These are phyloP conservation scores for Diabrotica undecimpunctata DNA, from an alignment of 1,140 invertebrate genomes.

Conservation along the genomic window DNA sequence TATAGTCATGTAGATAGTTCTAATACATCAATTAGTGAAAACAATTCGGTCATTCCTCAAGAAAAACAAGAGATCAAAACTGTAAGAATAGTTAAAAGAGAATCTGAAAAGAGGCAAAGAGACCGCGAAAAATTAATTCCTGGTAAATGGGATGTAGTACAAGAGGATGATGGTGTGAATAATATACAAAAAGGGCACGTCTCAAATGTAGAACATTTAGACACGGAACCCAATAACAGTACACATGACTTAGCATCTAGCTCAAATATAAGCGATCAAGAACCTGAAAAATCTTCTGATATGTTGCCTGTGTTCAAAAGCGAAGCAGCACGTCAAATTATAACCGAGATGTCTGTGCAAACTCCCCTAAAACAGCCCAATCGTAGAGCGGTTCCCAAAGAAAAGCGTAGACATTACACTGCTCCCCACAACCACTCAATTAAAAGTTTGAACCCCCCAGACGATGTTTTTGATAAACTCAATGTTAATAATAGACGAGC, in stretches of 20 bases:
- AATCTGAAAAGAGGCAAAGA: constrained; percentile 78
- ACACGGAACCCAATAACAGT: constrained; percentile 22
- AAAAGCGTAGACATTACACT: constrained; percentile 82
- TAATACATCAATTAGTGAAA: constrained; percentile 40
- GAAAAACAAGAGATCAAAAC: constrained; percentile 89
- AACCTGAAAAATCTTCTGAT: constrained; percentile 37
- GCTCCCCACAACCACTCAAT: constrained; percentile 61
- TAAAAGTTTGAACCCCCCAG: constrained; percentile 39
- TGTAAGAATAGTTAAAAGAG: constrained; percentile 87
- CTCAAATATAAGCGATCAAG: constrained; percentile 33
- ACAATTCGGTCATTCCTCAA: constrained; percentile 47
- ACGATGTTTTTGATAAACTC: constrained; percentile 36
- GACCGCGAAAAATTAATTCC: constrained; percentile 57
- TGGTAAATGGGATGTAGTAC: constrained; percentile 41
- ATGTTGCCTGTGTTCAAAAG: constrained; percentile 73
- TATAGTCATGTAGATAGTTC: constrained; percentile 33
- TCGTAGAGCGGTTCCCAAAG: constrained; percentile 64
- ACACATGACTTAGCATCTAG: constrained; percentile 30
- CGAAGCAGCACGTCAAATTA: constrained; percentile 78
- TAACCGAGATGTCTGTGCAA: constrained; percentile 71
- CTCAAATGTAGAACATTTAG: constrained; percentile 24
- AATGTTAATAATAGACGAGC: constrained; percentile 51
- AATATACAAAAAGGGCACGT: constrained; percentile 35
- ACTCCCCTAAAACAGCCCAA: constrained; percentile 42
- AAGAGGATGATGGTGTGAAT: constrained; percentile 42